Percentiles rank a stretch among this genome's conserved stretches.
phyloP scores from a whole-genome alignment of 2,113 vertebrate genomes.

The Myotis brandtii region DNA sequence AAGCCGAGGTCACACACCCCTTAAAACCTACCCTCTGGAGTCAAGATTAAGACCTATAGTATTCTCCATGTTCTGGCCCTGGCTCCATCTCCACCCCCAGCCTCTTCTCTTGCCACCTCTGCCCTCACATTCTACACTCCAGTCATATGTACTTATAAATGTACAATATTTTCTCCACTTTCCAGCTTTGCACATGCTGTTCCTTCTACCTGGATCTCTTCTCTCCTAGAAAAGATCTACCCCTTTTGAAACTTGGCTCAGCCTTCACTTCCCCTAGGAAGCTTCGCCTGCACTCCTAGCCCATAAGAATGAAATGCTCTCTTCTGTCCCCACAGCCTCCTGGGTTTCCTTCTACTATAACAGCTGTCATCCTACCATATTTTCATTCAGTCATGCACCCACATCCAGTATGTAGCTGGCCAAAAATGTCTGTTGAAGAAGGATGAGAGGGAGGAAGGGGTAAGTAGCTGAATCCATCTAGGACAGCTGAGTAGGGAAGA shows the following conservation, averaged over 20 bases:
- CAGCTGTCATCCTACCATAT: background rate
- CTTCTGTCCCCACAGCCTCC: background rate
- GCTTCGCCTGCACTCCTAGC: background rate
- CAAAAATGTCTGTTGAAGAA: background rate
- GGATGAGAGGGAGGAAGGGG: background rate
- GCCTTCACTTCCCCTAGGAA: background rate
- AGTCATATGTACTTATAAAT: background rate
- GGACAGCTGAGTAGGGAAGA: background rate
- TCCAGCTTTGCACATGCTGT: background rate
- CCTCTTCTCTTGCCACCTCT: background rate
- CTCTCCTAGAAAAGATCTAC: background rate
- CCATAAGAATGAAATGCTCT: background rate
- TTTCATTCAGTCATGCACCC: background rate
- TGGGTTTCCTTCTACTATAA: background rate
- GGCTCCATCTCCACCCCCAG: background rate
- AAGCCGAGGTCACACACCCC: background rate
- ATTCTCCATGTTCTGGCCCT: background rate
- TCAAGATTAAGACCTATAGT: constrained; percentile 77
- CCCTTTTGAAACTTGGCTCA: background rate
- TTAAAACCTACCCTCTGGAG: background rate
- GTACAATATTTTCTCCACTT: background rate
- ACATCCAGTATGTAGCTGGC: background rate
- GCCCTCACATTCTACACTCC: background rate
- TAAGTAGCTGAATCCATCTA: background rate
- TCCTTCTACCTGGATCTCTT: background rate